phyloP scores from a whole-genome alignment of 2,113 vertebrate genomes.

The Gymnobelideus leadbeateri region DNA sequence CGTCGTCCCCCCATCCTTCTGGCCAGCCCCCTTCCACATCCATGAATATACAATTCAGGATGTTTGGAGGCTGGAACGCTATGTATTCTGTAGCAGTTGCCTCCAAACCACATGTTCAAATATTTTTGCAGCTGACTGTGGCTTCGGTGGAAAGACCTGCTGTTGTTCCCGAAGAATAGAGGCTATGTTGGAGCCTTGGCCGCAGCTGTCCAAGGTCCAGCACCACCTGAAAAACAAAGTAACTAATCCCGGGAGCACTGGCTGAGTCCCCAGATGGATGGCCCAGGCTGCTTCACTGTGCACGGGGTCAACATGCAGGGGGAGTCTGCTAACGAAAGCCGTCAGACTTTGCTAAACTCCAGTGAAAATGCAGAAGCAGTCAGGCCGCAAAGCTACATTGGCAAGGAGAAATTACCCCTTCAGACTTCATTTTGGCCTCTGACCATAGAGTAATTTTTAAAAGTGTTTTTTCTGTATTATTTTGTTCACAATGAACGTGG shows the following conservation, averaged over 20 bases:
- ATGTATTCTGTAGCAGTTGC: conserved; percentile 50
- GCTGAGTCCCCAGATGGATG: conserved; percentile 12
- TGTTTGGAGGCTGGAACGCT: conserved; percentile 52
- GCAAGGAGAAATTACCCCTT: neutral
- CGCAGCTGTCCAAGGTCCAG: conserved; percentile 41
- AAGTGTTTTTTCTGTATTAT: neutral
- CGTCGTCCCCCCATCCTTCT: neutral
- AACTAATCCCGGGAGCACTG: conserved; percentile 50
- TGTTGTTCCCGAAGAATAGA: conserved; percentile 55
- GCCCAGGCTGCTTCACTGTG: conserved; percentile 48
- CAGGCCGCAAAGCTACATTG: neutral
- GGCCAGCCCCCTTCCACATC: neutral
- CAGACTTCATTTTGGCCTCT: neutral
- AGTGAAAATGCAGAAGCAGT: conserved; percentile 1
- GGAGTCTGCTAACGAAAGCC: neutral
- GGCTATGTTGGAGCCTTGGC: conserved; percentile 39
- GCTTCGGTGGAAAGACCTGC: conserved; percentile 58
- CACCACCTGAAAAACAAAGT: conserved; percentile 56
- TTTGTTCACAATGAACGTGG: neutral
- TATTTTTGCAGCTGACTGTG: conserved; percentile 69
- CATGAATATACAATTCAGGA: conserved; percentile 49
- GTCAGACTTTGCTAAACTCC: neutral
- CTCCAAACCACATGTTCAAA: conserved; percentile 64
- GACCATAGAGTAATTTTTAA: conserved; percentile 5
- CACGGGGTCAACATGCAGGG: conserved; percentile 15